Evolutionary conservation across 1,140 invertebrate genomes (phyloP), one percentile per base, ranked within the genome.

Genomic region (Eupeodes corollae): DNA sequence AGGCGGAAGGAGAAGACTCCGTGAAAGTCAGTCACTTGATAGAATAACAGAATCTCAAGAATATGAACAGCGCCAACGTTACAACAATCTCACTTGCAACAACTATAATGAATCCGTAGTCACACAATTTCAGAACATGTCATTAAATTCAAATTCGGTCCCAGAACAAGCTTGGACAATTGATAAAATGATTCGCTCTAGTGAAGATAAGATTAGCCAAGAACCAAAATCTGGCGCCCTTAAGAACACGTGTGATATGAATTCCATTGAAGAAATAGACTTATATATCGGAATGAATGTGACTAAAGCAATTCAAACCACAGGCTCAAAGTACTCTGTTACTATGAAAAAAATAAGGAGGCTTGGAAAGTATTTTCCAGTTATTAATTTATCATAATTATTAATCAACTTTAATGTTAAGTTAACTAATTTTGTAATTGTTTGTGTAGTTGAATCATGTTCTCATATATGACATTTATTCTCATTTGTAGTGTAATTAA

Each of bases 11-110:
- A 69, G 79, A 51, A 72, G 84, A 3, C 68, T 88, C 15, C 70
- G 85, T 8, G 85, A 88, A 68, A 86, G 83, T 56, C 84, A 87
- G 56, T 87, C 84, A 9, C 64, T 89, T 18, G 87, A 89, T 62
- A 75, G 85, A 21, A 88, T 89, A 35, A 86, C 84, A 11, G 84
- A 87, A 66, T 82, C 83, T 13, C 80, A 83, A 56, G 82, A 84
- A 68, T 73, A 74, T n/a, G 75, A 78, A 51, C 52, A 58, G 50
- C 65, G 67, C 51, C 62, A 64, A 55, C 55, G 62, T 48, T 49
- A 57, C 59, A 42, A 57, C 32, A 52, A 60, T 45, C 47, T 31
- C 54, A 59, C 35, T 50, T 45, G 46, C 35, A 52, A 55, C 58
- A 59, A 59, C 56, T 55, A 55, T 57, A 63, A 43, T 52, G 59